Evolutionary conservation across 2,888 invertebrate species (phyloP).

Genomic region (Biston betularia): DNA sequence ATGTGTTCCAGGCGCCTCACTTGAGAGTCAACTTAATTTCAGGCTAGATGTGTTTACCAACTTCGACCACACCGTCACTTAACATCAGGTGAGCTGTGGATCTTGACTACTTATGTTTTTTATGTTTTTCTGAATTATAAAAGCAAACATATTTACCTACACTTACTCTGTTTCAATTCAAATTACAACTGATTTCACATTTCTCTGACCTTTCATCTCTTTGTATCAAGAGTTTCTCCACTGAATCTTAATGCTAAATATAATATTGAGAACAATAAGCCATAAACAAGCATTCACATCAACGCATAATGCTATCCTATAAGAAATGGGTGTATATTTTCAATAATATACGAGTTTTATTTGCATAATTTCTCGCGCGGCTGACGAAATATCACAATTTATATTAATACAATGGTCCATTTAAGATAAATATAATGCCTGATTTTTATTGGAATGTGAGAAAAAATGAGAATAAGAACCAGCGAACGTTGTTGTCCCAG

Average conservation of each 20-base stretch:
- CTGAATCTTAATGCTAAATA: constrained; percentile 73
- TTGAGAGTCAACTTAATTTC: too few relatives aligned
- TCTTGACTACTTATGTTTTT: too few relatives aligned
- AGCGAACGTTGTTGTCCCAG: not conserved
- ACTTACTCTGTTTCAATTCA: not conserved
- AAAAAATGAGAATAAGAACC: constrained; percentile 5
- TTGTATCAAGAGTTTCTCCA: constrained; percentile 66
- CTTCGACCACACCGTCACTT: too few relatives aligned
- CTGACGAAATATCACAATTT: constrained; percentile 40
- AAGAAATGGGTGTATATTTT: constrained; percentile 73
- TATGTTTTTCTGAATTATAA: constrained; percentile 21
- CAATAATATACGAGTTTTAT: constrained; percentile 63
- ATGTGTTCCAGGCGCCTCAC: too few relatives aligned
- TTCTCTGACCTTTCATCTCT: constrained; percentile 62
- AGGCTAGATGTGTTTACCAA: too few relatives aligned
- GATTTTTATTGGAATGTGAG: not conserved
- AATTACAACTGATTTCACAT: constrained; percentile 44
- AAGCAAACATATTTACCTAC: not conserved
- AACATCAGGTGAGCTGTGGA: too few relatives aligned
- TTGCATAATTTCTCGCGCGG: constrained; percentile 60
- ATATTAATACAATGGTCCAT: constrained; percentile 25
- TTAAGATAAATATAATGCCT: constrained; percentile 3
- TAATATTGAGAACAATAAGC: constrained; percentile 79
- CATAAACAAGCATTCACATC: constrained; percentile 78
- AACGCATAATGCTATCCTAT: constrained; percentile 73